phyloP scores from a whole-genome alignment of 2,888 invertebrate species.

The Erebia epiphron region DNA sequence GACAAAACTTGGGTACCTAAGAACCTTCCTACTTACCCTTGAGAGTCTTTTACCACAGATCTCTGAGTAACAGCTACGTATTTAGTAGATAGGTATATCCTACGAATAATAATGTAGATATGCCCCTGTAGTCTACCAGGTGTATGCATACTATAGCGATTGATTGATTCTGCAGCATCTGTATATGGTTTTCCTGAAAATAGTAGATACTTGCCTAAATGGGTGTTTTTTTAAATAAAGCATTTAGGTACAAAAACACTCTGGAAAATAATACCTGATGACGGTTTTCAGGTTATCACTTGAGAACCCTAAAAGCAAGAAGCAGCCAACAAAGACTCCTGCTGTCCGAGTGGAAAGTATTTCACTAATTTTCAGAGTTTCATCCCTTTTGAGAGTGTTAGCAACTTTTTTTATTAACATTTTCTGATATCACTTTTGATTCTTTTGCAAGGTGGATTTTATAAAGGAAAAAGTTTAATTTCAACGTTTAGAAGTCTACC shows the following conservation, averaged over 20 bases:
- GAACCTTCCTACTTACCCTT: no score
- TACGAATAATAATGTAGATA: no score
- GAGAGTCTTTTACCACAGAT: no score
- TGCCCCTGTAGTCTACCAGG: no score
- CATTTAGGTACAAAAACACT: neutral
- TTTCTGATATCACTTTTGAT: constrained; percentile 45
- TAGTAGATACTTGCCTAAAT: no score
- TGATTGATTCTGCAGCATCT: no score
- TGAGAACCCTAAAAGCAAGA: constrained; percentile 47
- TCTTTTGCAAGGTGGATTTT: constrained; percentile 36
- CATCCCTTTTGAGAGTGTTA: constrained; percentile 51
- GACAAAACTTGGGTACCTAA: no score
- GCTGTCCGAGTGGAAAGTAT: constrained; percentile 54
- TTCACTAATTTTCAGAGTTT: constrained; percentile 61
- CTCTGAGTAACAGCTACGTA: no score
- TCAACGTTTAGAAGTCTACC: neutral
- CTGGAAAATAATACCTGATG: neutral
- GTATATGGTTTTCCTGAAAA: no score
- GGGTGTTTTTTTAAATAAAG: no score
- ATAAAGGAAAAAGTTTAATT: constrained; percentile 20
- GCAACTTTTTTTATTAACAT: constrained; percentile 54
- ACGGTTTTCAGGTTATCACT: neutral
- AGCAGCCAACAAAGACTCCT: constrained; percentile 62
- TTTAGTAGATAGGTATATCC: no score
- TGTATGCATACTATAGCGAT: no score